A percentile compares a stretch with the other conserved stretches of the same genome.
phyloP scores from a whole-genome alignment of 1,140 invertebrate genomes.

The Lerema accius region DNA sequence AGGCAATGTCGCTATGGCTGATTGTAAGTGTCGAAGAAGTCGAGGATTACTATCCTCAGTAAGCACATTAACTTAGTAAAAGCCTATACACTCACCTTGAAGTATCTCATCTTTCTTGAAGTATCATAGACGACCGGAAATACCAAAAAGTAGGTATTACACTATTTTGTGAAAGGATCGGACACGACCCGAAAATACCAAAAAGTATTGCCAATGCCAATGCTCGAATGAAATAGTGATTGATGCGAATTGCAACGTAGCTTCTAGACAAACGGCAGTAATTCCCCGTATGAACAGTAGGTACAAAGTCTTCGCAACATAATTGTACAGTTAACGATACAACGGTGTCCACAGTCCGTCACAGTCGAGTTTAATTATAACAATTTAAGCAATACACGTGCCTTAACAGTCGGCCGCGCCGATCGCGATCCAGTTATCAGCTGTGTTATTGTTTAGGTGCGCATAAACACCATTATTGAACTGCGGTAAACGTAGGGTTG shows the following conservation, averaged over 20 bases:
- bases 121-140: too few relatives aligned
- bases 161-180: too few relatives aligned
- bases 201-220: too few relatives aligned
- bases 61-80: too few relatives aligned
- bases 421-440: slow-evolving; percentile 14
- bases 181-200: too few relatives aligned
- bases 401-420: not conserved
- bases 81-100: too few relatives aligned
- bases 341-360: not conserved
- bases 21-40: too few relatives aligned
- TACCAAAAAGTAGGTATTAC: too few relatives aligned
- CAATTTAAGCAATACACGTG: slow-evolving; percentile 3
- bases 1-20: too few relatives aligned
- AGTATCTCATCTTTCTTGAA: too few relatives aligned
- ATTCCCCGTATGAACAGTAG: not conserved
- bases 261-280: not conserved
- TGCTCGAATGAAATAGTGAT: too few relatives aligned
- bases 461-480: slow-evolving; percentile 11
- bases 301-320: not conserved
- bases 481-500: slow-evolving; percentile 2
- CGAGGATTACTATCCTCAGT: too few relatives aligned
- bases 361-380: not conserved
- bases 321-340: not conserved
- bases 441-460: slow-evolving; percentile 18
- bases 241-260: not conserved